Percentiles rank a stretch among this genome's conserved stretches.
Evolutionary conservation across 2,888 invertebrate genomes (phyloP).

Genomic region (Sepiola atlantica): DNA sequence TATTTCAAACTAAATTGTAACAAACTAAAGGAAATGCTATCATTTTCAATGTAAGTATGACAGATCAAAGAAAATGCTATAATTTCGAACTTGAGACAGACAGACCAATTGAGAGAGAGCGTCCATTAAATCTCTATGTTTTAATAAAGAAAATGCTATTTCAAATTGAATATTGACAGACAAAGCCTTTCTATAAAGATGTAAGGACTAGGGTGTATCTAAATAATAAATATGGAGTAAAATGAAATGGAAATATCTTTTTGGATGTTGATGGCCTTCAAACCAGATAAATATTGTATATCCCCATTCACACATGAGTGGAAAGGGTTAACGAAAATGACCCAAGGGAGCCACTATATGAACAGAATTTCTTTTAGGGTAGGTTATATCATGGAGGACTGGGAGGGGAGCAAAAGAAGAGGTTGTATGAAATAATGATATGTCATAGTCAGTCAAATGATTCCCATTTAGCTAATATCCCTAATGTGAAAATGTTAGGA

Average conservation of each 20-base stretch:
- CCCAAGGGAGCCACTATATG: background rate
- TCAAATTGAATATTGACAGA: too few species aligned
- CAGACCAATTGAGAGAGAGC: too few species aligned
- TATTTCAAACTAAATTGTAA: too few species aligned
- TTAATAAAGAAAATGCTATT: too few species aligned
- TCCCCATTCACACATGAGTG: background rate
- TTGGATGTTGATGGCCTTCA: background rate
- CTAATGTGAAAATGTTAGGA: background rate
- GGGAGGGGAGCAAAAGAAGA: background rate
- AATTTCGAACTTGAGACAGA: too few species aligned
- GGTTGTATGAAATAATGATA: background rate
- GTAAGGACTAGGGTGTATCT: too few species aligned
- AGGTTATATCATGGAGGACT: background rate
- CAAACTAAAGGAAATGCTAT: too few species aligned
- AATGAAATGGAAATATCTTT: background rate
- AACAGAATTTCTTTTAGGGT: background rate
- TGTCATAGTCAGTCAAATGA: background rate
- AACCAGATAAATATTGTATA: background rate
- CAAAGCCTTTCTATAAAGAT: too few species aligned
- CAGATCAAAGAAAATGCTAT: too few species aligned
- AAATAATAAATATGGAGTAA: too few species aligned
- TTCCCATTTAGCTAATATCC: background rate
- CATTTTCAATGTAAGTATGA: too few species aligned
- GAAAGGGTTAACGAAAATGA: background rate
- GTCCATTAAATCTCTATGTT: too few species aligned